A percentile compares a stretch with the other conserved stretches of the same genome.
Evolutionary conservation across 2,888 invertebrate species (phyloP).

Genomic region (Lasioglossum morio): DNA sequence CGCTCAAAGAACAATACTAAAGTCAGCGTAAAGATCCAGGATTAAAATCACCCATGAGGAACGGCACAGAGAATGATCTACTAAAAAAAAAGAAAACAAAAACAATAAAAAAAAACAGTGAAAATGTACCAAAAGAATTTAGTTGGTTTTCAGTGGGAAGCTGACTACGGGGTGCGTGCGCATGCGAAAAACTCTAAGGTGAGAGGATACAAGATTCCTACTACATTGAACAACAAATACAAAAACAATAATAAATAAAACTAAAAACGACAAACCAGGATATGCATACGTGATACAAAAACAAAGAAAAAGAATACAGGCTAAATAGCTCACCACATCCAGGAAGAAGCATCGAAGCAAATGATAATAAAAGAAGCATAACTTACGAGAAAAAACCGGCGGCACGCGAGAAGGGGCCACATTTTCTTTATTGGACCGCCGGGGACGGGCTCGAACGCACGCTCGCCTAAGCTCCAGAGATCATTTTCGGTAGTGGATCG

Average conservation of each 20-base stretch:
- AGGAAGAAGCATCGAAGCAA: conserved; percentile 84
- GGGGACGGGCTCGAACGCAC: conserved; percentile 80
- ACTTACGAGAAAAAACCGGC: conserved; percentile 84
- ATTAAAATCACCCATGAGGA: background rate
- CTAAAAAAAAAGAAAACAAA: background rate
- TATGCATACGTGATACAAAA: background rate
- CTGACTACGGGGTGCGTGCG: conserved; percentile 73
- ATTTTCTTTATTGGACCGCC: conserved; percentile 77
- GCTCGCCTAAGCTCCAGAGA: conserved; percentile 82
- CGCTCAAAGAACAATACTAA: background rate
- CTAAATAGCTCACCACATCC: conserved; percentile 79
- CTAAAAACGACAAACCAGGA: background rate
- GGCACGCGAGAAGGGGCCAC: conserved; percentile 81
- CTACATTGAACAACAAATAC: conserved; percentile 36
- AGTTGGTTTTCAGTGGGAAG: conserved; percentile 39
- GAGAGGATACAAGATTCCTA: conserved; percentile 41
- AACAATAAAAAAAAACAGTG: background rate
- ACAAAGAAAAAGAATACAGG: conserved; percentile 43
- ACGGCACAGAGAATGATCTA: background rate
- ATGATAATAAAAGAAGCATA: conserved; percentile 85
- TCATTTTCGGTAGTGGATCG: conserved; percentile 80
- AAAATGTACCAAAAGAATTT: conserved; percentile 6
- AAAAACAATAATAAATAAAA: background rate
- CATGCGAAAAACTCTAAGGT: conserved; percentile 68
- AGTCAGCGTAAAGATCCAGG: background rate